Conservation (phyloP, 2,888 invertebrate species). For the Dryocosmus kuriphilus region DNA sequence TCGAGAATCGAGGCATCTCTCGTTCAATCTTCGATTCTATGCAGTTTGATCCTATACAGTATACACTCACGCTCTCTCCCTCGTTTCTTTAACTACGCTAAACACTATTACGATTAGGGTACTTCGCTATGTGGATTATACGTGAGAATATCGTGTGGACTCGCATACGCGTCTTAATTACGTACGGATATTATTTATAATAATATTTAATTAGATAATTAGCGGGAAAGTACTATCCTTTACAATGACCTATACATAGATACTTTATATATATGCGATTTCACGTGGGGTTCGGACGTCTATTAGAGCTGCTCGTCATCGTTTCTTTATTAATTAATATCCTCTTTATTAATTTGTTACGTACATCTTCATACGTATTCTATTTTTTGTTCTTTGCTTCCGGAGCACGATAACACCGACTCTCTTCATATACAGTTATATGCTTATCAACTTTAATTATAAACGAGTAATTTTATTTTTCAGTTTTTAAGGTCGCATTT, state of each 20-base stretch:
- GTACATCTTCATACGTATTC: slow-evolving; percentile 44
- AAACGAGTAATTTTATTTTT: slow-evolving; percentile 53
- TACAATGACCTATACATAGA: slow-evolving; percentile 49
- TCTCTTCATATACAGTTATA: slow-evolving; percentile 47
- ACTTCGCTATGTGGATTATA: slow-evolving; percentile 62
- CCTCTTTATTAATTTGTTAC: slow-evolving; percentile 42
- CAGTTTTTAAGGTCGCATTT: slow-evolving; percentile 29
- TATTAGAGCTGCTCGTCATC: slow-evolving; percentile 59
- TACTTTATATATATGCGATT: slow-evolving; percentile 52
- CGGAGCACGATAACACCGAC: slow-evolving; percentile 46
- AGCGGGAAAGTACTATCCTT: slow-evolving; percentile 65
- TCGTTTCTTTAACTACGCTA: slow-evolving; percentile 51
- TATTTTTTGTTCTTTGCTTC: slow-evolving; percentile 48
- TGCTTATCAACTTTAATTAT: slow-evolving; percentile 42
- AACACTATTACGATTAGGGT: slow-evolving; percentile 66
- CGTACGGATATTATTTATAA: slow-evolving; percentile 71
- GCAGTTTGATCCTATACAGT: slow-evolving; percentile 50
- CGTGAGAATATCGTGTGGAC: slow-evolving; percentile 65
- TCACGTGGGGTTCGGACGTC: slow-evolving; percentile 64
- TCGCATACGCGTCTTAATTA: slow-evolving; percentile 70
- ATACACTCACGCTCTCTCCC: slow-evolving; percentile 50
- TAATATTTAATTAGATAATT: slow-evolving; percentile 69
- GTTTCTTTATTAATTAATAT: slow-evolving; percentile 41
- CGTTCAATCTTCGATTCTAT: slow-evolving; percentile 41
- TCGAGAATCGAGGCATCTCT: not conserved